Evolutionary conservation across 2,113 vertebrate species (phyloP).

Genomic region (Machaerirhynchus nigripectus): DNA sequence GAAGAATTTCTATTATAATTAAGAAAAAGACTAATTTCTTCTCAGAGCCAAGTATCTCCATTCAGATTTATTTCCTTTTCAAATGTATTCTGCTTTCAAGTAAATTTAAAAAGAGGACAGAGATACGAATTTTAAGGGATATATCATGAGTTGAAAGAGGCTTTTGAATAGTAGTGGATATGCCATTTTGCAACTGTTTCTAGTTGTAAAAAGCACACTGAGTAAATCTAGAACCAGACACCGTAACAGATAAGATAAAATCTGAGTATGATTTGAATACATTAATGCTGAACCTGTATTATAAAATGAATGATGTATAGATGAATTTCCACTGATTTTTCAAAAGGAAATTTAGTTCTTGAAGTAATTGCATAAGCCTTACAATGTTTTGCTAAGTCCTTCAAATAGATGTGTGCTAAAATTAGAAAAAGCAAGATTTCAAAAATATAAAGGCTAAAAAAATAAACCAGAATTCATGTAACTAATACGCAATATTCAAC

Average conservation of each 20-base stretch:
- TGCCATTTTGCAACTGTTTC: background rate
- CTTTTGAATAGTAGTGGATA: background rate
- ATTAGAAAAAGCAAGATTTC: background rate
- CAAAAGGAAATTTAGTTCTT: background rate
- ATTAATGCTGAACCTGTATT: background rate
- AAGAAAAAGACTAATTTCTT: background rate
- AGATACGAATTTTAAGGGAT: background rate
- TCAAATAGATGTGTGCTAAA: background rate
- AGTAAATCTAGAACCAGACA: background rate
- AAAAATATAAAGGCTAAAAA: background rate
- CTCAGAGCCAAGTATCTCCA: background rate
- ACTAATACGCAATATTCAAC: background rate
- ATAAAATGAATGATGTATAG: background rate
- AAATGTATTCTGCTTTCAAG: background rate
- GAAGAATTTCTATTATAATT: background rate
- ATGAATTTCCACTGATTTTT: background rate
- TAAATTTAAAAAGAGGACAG: background rate
- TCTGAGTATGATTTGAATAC: background rate
- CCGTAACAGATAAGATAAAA: background rate
- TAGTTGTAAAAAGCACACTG: background rate
- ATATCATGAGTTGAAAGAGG: background rate
- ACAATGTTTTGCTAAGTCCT: background rate
- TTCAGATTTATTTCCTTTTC: background rate
- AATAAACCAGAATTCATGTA: background rate
- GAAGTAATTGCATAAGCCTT: background rate